phyloP scores from a whole-genome alignment of 2,888 invertebrate species.

The Idaea straminata region DNA sequence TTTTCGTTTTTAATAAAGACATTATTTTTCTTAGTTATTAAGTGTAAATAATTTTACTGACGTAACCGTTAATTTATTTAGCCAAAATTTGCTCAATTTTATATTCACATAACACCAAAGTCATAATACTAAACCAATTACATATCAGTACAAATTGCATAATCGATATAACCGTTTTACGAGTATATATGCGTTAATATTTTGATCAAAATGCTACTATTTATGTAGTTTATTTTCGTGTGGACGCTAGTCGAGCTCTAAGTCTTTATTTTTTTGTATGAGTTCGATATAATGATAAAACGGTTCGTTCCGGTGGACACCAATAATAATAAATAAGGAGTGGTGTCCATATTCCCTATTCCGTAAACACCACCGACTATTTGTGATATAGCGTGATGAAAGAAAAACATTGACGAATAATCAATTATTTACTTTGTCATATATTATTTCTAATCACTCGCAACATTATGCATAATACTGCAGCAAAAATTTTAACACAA shows the following conservation, averaged over 20 bases:
- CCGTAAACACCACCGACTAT: not conserved
- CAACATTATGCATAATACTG: not conserved
- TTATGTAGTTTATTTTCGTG: slow-evolving; percentile 8
- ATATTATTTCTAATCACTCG: not conserved
- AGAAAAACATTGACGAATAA: not conserved
- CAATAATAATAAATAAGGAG: not conserved
- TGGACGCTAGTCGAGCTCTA: slow-evolving; percentile 54
- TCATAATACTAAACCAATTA: slow-evolving; percentile 70
- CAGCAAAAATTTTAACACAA: not conserved
- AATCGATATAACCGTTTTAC: slow-evolving; percentile 45
- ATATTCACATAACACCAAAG: slow-evolving; percentile 78
- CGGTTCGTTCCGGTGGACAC: not conserved
- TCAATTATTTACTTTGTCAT: too few relatives aligned
- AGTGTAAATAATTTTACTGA: slow-evolving; percentile 60
- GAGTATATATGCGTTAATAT: slow-evolving; percentile 3
- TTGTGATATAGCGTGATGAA: not conserved
- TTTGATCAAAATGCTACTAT: not conserved
- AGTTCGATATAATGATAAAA: slow-evolving; percentile 17
- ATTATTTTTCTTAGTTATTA: slow-evolving; percentile 65
- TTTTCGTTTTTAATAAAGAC: slow-evolving; percentile 70
- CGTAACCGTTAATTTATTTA: slow-evolving; percentile 72
- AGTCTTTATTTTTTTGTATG: slow-evolving; percentile 45
- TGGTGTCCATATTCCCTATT: not conserved
- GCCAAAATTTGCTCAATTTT: slow-evolving; percentile 79
- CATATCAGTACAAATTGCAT: slow-evolving; percentile 77